A percentile compares a stretch with the other conserved stretches of the same genome.
Evolutionary conservation across 2,113 vertebrate species (phyloP).

Genomic region (Salvelinus alpinus): DNA sequence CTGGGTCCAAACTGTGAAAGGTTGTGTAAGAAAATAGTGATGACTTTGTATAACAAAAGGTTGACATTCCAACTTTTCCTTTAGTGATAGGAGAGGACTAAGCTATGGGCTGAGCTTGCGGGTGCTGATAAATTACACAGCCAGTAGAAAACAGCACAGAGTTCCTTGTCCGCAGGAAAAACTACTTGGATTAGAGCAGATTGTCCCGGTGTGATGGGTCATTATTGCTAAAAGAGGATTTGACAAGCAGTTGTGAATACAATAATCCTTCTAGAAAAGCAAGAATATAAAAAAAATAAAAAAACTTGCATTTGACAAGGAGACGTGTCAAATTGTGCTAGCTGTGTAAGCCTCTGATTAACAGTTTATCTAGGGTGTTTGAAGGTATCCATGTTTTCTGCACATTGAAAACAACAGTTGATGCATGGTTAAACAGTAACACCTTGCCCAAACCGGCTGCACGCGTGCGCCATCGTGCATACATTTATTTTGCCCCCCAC

Average conservation of each 20-base stretch:
- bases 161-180: conserved; percentile 21
- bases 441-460: too few relatives aligned
- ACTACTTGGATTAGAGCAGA: conserved; percentile 50
- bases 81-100: neutral
- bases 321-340: conserved; percentile 6
- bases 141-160: conserved; percentile 1
- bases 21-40: too few relatives aligned
- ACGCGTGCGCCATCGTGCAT: too few relatives aligned
- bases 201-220: conserved; percentile 53
- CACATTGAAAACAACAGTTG: neutral
- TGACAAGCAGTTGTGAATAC: conserved; percentile 58
- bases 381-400: neutral
- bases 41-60: too few relatives aligned
- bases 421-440: neutral
- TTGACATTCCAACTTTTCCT: too few relatives aligned
- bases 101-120: conserved; percentile 3
- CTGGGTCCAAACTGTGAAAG: too few relatives aligned
- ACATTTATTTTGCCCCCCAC: too few relatives aligned
- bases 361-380: too few relatives aligned
- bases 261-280: conserved; percentile 60
- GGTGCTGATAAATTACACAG: conserved; percentile 6
- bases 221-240: conserved; percentile 62
- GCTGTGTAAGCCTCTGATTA: conserved; percentile 47
- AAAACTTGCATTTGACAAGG: conserved; percentile 37
- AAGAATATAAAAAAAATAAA: conserved; percentile 16